Evolutionary conservation across 2,888 invertebrate genomes (phyloP).

Genomic region (Ochlodes sylvanus): DNA sequence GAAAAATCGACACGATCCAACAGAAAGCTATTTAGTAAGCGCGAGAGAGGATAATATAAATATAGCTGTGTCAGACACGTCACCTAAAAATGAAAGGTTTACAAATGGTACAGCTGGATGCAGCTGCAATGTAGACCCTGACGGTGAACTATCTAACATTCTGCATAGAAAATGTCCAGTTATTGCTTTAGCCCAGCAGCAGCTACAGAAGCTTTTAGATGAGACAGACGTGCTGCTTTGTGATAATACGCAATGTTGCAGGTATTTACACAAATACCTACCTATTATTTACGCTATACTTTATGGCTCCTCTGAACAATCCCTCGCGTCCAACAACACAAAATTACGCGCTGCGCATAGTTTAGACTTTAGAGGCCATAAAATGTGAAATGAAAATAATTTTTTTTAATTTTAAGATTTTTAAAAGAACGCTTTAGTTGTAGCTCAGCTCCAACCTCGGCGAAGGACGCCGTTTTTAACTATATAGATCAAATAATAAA

Average conservation of each 20-base stretch:
- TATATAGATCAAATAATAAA: too few species aligned
- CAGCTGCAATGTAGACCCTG: constrained; percentile 64
- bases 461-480: too few species aligned
- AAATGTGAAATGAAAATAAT: too few species aligned
- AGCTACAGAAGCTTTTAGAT: constrained; percentile 67
- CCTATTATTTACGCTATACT: too few species aligned
- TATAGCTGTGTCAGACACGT: constrained; percentile 50
- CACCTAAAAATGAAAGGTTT: constrained; percentile 55
- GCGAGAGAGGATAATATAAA: constrained; percentile 52
- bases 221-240: constrained; percentile 68
- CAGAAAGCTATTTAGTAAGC: constrained; percentile 52
- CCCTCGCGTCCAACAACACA: too few species aligned
- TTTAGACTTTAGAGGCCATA: too few species aligned
- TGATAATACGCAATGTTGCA: constrained; percentile 65
- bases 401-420: too few species aligned
- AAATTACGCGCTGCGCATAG: too few species aligned
- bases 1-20: constrained; percentile 54
- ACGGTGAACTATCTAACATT: constrained; percentile 68
- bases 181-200: constrained; percentile 71
- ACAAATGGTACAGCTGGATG: constrained; percentile 51
- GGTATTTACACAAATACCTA: constrained; percentile 56
- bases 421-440: too few species aligned
- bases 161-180: constrained; percentile 77
- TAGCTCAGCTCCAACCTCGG: too few species aligned
- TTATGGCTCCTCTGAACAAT: too few species aligned